These are phyloP conservation scores for Parotocinclus haroldoi DNA, from an alignment of 2,797 vertebrate genomes.

Conservation along the genomic window DNA sequence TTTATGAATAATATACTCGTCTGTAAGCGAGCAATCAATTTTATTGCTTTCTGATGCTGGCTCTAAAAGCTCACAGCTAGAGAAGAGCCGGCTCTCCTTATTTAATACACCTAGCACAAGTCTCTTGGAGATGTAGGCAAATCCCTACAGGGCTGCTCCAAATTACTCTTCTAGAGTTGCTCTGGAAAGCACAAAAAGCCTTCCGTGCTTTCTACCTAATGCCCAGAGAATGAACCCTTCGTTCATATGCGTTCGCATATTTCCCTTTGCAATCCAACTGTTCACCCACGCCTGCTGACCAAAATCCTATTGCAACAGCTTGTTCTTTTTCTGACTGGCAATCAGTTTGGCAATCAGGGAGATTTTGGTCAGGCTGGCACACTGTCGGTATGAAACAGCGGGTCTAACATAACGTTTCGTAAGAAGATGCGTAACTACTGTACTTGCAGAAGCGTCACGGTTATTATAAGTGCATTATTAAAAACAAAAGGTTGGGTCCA, in stretches of 20 bases:
- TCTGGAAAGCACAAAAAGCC: slow-evolving; percentile 10
- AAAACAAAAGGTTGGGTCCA: too few species aligned
- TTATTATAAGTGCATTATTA: too few species aligned
- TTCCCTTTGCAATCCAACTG: neutral
- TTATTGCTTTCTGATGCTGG: slow-evolving; percentile 22
- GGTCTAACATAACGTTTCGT: too few species aligned
- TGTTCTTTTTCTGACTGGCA: too few species aligned
- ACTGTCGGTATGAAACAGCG: too few species aligned
- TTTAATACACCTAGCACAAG: slow-evolving; percentile 37
- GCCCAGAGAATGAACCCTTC: slow-evolving; percentile 1
- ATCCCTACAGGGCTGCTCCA: slow-evolving; percentile 20
- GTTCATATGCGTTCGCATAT: too few species aligned
- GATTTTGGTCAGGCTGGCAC: too few species aligned
- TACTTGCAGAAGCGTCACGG: too few species aligned
- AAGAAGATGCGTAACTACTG: too few species aligned
- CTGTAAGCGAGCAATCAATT: slow-evolving; percentile 6
- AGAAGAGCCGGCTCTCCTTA: slow-evolving; percentile 33
- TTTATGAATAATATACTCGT: slow-evolving; percentile 11
- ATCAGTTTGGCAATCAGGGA: neutral
- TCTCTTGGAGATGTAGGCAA: slow-evolving; percentile 27
- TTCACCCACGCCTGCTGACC: neutral
- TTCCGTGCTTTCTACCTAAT: neutral
- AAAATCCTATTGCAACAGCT: neutral
- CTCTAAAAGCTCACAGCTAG: slow-evolving; percentile 11
- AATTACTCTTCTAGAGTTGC: slow-evolving; percentile 23